Conservation (phyloP, 2,888 invertebrate genomes). For the Troides helena region DNA sequence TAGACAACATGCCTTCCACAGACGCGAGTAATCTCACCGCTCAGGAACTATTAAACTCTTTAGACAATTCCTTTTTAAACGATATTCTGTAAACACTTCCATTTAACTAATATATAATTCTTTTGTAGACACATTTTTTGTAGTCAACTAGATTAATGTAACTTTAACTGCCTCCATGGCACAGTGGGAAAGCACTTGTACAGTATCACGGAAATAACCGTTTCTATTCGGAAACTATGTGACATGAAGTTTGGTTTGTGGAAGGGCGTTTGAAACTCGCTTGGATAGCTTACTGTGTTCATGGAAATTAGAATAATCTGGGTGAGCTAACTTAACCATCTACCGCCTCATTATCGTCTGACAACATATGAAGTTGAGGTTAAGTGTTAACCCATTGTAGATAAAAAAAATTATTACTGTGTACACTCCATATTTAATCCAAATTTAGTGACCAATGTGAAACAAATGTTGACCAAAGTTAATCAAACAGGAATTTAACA, state of each 20-base stretch:
- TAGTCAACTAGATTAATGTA: slow-evolving; percentile 43
- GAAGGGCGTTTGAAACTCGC: neutral
- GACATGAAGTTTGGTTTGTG: neutral
- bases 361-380: too few relatives aligned
- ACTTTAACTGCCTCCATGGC: neutral
- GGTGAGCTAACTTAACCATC: slow-evolving; percentile 34
- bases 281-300: neutral
- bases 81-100: slow-evolving; percentile 77
- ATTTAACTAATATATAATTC: slow-evolving; percentile 24
- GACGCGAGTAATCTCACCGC: slow-evolving; percentile 89
- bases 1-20: slow-evolving; percentile 88
- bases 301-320: too few relatives aligned
- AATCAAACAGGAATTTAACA: slow-evolving; percentile 62
- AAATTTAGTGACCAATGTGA: slow-evolving; percentile 58
- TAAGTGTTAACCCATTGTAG: too few relatives aligned
- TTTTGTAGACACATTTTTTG: slow-evolving; percentile 41
- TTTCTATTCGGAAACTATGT: neutral
- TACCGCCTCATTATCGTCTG: too few relatives aligned
- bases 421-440: slow-evolving; percentile 21
- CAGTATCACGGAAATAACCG: neutral
- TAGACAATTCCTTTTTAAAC: slow-evolving; percentile 88
- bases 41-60: slow-evolving; percentile 90
- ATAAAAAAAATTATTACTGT: slow-evolving; percentile 28
- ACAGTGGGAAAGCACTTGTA: neutral
- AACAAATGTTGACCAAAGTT: slow-evolving; percentile 71